A percentile compares a stretch with the other conserved stretches of the same genome.
Conservation (phyloP, 2,797 vertebrate species). For the Phaenicophaeus curvirostris region DNA sequence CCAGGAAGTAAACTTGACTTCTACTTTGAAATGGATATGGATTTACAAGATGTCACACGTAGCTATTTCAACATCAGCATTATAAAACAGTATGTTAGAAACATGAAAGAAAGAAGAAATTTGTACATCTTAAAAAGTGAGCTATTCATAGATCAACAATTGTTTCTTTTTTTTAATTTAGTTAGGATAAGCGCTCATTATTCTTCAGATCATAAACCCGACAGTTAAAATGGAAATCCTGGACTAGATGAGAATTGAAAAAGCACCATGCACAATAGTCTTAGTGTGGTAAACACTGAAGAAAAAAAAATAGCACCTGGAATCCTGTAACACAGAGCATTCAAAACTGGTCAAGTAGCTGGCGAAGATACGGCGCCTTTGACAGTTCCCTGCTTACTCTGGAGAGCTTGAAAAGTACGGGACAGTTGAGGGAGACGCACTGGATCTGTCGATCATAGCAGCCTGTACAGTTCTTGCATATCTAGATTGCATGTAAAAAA, state of each 20-base stretch:
- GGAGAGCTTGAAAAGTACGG: constrained; percentile 92
- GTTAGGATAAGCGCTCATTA: constrained; percentile 63
- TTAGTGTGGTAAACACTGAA: constrained; percentile 79
- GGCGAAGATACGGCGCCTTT: constrained; percentile 92
- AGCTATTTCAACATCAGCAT: constrained; percentile 79
- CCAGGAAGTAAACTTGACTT: constrained; percentile 76
- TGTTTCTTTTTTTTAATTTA: constrained; percentile 38
- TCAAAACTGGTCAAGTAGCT: constrained; percentile 96
- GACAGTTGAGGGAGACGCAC: constrained; percentile 93
- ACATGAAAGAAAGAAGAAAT: constrained; percentile 74
- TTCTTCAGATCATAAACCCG: constrained; percentile 67
- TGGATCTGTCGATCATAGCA: constrained; percentile 87
- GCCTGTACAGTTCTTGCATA: constrained; percentile 92
- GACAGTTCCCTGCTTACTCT: constrained; percentile 89
- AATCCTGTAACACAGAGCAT: constrained; percentile 66
- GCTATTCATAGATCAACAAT: constrained; percentile 72
- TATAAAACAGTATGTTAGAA: constrained; percentile 82
- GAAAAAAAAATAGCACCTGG: constrained; percentile 78
- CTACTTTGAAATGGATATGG: constrained; percentile 80
- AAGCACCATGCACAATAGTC: constrained; percentile 83
- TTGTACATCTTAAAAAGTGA: constrained; percentile 81
- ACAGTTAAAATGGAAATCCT: constrained; percentile 72
- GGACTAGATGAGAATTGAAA: constrained; percentile 76
- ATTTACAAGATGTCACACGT: constrained; percentile 80
- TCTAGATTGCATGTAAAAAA: constrained; percentile 71